phyloP scores from a whole-genome alignment of 2,113 vertebrate genomes.

The cat (Felis catus) region F.catus_Fca126_mat1.0 CM031415.1:199073001-199073500 shows the following conservation, averaged over 20 bases:
- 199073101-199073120: slow-evolving; percentile 97
- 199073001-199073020: slow-evolving; percentile 93
- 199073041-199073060: slow-evolving; percentile 98
- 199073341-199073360: slow-evolving; percentile 90
- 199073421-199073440: slow-evolving; percentile 97
- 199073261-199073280: slow-evolving; percentile 93
- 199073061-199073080: slow-evolving; percentile 99
- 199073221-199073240: slow-evolving; percentile 98
- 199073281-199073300: slow-evolving; percentile 92
- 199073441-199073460: slow-evolving; percentile 98
- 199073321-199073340: slow-evolving; percentile 90
- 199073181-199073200: slow-evolving; percentile 94
- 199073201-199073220: slow-evolving; percentile 95
- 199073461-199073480: slow-evolving; percentile 97
- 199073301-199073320: slow-evolving; percentile 92
- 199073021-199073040: slow-evolving; percentile 92
- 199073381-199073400: slow-evolving; percentile 89
- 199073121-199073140: slow-evolving; percentile 95
- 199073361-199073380: slow-evolving; percentile 93
- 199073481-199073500: slow-evolving; percentile 96
- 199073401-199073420: slow-evolving; percentile 96
- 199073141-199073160: slow-evolving; percentile 96
- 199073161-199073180: slow-evolving; percentile 94
- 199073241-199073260: slow-evolving; percentile 94
- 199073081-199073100: slow-evolving; percentile 97